phyloP scores from a whole-genome alignment of 2,113 vertebrate species.

The Microcebus murinus region DNA sequence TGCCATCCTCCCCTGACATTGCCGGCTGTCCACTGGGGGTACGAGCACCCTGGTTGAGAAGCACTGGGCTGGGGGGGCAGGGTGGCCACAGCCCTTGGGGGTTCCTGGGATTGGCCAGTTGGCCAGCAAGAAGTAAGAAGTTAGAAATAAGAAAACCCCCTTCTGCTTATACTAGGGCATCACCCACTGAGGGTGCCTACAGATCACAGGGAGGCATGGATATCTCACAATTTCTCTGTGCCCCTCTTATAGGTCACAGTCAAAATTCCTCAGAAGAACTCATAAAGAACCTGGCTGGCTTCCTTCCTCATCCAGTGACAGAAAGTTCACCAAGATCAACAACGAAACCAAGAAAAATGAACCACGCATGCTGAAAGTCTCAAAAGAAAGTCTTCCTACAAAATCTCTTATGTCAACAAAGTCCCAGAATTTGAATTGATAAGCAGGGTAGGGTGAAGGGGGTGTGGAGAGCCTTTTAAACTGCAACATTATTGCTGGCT shows the following conservation, averaged over 20 bases:
- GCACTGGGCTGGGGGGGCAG: background rate
- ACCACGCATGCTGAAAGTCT: background rate
- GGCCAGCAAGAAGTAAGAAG: background rate
- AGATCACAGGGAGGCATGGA: background rate
- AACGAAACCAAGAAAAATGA: constrained; percentile 1
- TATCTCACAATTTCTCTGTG: background rate
- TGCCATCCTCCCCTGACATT: background rate
- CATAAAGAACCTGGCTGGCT: constrained; percentile 75
- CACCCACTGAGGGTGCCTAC: background rate
- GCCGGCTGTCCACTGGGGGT: background rate
- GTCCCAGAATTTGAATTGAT: background rate
- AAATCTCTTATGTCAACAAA: background rate
- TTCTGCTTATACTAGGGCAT: accelerated
- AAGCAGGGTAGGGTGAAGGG: background rate
- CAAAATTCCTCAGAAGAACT: constrained; percentile 95
- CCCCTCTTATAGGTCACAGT: constrained; percentile 89
- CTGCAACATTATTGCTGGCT: background rate
- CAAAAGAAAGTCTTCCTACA: background rate
- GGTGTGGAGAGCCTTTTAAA: background rate
- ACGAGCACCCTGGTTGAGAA: background rate
- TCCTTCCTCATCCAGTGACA: background rate
- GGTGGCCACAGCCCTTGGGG: background rate
- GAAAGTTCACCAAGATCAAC: background rate
- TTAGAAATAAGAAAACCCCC: background rate
- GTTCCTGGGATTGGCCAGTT: background rate